phyloP scores from a whole-genome alignment of 2,888 invertebrate species.

The Polietes domitor region DNA sequence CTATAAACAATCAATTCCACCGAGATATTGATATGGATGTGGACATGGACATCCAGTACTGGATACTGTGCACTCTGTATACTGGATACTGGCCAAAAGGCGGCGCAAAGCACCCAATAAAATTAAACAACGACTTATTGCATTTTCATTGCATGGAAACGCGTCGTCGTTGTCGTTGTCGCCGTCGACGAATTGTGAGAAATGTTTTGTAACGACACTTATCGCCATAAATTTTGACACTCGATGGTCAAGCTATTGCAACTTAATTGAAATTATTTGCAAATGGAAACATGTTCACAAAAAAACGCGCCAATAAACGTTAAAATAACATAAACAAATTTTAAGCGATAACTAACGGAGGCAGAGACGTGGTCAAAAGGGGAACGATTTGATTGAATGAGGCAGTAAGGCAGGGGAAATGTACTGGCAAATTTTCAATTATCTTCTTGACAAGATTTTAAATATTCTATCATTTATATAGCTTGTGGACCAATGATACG shows the following conservation, averaged over 20 bases:
- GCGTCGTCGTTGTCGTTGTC: slow-evolving; percentile 15
- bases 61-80: neutral
- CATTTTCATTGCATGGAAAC: neutral
- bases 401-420: neutral
- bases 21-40: slow-evolving; percentile 41
- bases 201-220: slow-evolving; percentile 72
- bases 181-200: slow-evolving; percentile 28
- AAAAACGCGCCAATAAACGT: slow-evolving; percentile 43
- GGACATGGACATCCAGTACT: neutral
- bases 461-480: too few relatives aligned
- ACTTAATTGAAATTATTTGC: slow-evolving; percentile 42
- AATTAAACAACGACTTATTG: slow-evolving; percentile 14
- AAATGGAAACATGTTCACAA: slow-evolving; percentile 33
- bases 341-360: neutral
- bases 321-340: slow-evolving; percentile 7
- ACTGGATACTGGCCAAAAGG: neutral
- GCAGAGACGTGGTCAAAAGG: neutral
- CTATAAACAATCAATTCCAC: slow-evolving; percentile 59
- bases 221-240: slow-evolving; percentile 78
- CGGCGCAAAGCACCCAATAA: slow-evolving; percentile 4
- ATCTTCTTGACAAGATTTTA: neutral
- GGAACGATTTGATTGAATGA: too few relatives aligned
- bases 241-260: slow-evolving; percentile 32
- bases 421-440: too few relatives aligned
- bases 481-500: too few relatives aligned